Conservation (phyloP, 2,113 vertebrate species). For the Arenaria interpres region DNA sequence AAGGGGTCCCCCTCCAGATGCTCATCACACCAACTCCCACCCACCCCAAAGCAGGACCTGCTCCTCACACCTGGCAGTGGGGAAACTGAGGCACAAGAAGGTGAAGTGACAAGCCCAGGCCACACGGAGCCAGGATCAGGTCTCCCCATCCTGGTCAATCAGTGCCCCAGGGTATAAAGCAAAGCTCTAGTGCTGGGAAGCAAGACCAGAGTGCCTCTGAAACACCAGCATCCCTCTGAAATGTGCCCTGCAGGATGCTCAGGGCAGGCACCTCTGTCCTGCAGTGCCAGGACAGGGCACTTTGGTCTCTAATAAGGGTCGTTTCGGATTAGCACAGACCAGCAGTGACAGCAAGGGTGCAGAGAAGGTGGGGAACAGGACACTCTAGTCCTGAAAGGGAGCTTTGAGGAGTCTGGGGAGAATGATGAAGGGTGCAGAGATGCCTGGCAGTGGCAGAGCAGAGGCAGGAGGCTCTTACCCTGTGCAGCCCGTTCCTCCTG, state of each 20-base stretch:
- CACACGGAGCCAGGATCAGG: background rate
- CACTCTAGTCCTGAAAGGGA: background rate
- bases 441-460: background rate
- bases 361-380: background rate
- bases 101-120: background rate
- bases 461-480: slow-evolving; percentile 76
- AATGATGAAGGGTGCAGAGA: background rate
- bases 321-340: background rate
- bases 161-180: background rate
- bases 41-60: background rate
- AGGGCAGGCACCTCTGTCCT: background rate
- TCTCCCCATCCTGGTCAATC: background rate
- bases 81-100: background rate
- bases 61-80: background rate
- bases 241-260: background rate
- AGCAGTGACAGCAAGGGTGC: background rate
- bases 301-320: accelerated
- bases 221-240: background rate
- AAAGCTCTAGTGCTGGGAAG: background rate
- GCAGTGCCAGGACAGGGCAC: background rate
- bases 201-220: background rate
- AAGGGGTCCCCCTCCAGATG: background rate
- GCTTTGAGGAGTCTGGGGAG: background rate
- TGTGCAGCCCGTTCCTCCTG: slow-evolving; percentile 90
- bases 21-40: background rate